Percentiles rank a stretch among this genome's conserved stretches.
Conservation (phyloP, 2,113 vertebrate genomes). For the Damaliscus lunatus region DNA sequence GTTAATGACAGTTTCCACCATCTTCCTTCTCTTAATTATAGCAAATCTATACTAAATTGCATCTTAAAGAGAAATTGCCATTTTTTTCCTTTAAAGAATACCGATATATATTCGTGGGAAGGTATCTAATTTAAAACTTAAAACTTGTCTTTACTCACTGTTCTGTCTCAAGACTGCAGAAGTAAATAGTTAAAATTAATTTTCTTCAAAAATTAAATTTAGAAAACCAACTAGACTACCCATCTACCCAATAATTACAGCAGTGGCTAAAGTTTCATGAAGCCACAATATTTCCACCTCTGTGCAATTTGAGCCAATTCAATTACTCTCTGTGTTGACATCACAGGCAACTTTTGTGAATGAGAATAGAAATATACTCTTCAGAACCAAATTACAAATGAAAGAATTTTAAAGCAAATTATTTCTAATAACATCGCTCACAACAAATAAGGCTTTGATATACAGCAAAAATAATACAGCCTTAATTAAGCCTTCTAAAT, state of each 20-base stretch:
- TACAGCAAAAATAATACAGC: not conserved
- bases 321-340: not conserved
- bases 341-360: not conserved
- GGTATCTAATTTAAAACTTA: constrained; percentile 7
- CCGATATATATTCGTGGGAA: not conserved
- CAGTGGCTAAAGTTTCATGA: not conserved
- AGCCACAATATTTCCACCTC: not conserved
- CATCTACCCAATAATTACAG: not conserved
- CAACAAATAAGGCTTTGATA: not conserved
- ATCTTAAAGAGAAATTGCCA: not conserved
- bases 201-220: constrained; percentile 16
- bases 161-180: not conserved
- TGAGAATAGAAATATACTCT: not conserved
- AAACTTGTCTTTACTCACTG: not conserved
- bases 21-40: not conserved
- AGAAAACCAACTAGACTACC: not conserved
- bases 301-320: not conserved
- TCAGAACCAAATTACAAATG: not conserved
- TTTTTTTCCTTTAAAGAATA: not conserved
- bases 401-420: constrained; percentile 44
- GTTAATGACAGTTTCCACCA: not conserved
- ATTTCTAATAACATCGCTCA: not conserved
- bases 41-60: not conserved
- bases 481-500: constrained; percentile 11
- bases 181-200: constrained; percentile 24